A percentile compares a stretch with the other conserved stretches of the same genome.
phyloP scores from a whole-genome alignment of 2,888 invertebrate genomes.

The Ectobius pallidus region DNA sequence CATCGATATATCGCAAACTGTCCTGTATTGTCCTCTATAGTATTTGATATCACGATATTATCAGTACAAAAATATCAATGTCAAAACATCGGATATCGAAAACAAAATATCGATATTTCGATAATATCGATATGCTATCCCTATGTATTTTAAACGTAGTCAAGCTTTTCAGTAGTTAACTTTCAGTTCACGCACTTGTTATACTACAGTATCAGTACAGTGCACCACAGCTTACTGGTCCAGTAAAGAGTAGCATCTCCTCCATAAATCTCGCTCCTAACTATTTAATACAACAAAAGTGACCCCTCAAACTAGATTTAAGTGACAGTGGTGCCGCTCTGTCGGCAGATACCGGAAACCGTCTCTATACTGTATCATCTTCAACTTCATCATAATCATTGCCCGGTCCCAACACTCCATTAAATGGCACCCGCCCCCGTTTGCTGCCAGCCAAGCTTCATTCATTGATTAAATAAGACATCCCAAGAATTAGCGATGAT shows the following conservation, averaged over 20 bases:
- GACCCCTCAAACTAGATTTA: constrained; percentile 25
- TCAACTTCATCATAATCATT: constrained; percentile 15
- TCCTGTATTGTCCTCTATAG: too few species aligned
- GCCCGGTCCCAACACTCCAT: not conserved
- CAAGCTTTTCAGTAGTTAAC: too few species aligned
- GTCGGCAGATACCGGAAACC: constrained; percentile 31
- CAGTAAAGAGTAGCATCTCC: not conserved
- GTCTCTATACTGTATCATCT: constrained; percentile 13
- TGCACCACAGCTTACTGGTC: too few species aligned
- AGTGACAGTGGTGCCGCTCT: constrained; percentile 25
- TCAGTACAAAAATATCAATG: too few species aligned
- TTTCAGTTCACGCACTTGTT: too few species aligned
- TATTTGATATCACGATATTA: too few species aligned
- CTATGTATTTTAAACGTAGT: too few species aligned
- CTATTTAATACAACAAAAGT: constrained; percentile 30
- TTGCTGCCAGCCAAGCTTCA: not conserved
- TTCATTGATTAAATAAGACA: not conserved
- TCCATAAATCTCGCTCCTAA: constrained; percentile 28
- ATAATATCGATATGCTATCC: too few species aligned
- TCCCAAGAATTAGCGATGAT: not conserved
- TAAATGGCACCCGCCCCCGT: not conserved
- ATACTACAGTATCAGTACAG: too few species aligned
- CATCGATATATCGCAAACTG: too few species aligned
- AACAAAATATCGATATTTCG: too few species aligned
- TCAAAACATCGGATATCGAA: too few species aligned